Evolutionary conservation across 2,797 vertebrate species (phyloP).

Genomic region (Melanotaenia pygmaea): DNA sequence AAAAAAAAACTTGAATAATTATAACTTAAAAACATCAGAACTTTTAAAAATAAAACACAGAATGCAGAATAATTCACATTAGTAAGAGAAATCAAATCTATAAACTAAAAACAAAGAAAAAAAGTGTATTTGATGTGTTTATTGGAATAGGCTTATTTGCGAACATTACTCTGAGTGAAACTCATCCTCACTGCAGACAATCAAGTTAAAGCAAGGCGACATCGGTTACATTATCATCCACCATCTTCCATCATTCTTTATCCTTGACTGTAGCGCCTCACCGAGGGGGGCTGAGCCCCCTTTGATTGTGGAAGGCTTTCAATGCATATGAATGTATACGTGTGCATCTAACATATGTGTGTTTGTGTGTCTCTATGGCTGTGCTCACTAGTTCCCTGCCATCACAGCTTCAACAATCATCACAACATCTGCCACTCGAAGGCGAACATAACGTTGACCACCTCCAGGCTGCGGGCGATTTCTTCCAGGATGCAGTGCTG

Average conservation of each 20-base stretch:
- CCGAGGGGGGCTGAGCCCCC: conserved; percentile 25
- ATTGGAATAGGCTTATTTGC: conserved; percentile 60
- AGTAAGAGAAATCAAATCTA: conserved; percentile 53
- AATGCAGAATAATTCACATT: conserved; percentile 59
- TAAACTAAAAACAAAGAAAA: conserved; percentile 52
- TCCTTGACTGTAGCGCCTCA: conserved; percentile 29
- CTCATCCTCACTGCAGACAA: conserved; percentile 59
- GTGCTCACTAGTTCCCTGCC: conserved; percentile 18
- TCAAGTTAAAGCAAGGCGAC: conserved; percentile 73
- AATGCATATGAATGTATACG: conserved; percentile 9
- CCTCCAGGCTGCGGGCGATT: conserved; percentile 95
- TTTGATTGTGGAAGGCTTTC: conserved; percentile 43
- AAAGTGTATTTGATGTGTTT: conserved; percentile 54
- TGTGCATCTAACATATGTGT: conserved; percentile 6
- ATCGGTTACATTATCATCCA: conserved; percentile 54
- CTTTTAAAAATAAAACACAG: conserved; percentile 51
- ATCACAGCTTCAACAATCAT: conserved; percentile 58
- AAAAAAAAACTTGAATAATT: conserved; percentile 37
- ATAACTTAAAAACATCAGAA: conserved; percentile 50
- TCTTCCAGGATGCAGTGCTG: conserved; percentile 98
- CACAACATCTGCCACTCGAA: conserved; percentile 97
- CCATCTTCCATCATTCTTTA: conserved; percentile 14
- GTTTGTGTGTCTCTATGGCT: conserved; percentile 11
- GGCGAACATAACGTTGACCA: conserved; percentile 92
- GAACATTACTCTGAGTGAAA: conserved; percentile 41